Evolutionary conservation across 2,888 invertebrate genomes (phyloP), one percentile per base, ranked within the genome.

Genomic region (Meiosimyza decipiens): DNA sequence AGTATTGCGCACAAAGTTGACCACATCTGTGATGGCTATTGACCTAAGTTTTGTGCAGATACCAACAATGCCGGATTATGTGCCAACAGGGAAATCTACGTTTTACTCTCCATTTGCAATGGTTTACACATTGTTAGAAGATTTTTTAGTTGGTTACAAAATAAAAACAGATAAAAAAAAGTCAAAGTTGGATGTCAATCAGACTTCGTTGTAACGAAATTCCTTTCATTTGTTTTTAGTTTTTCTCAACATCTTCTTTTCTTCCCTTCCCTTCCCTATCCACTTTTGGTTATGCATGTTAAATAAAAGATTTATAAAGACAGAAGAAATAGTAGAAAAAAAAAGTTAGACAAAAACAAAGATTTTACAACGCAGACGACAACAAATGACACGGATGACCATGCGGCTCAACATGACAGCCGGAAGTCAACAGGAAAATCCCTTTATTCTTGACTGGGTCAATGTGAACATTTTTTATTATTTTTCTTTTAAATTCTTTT

Each of bases 71-170:
- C 5, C n/a, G 59, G 59, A 70, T 73, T 73, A 65, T 69, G 57
- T 49, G 73, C 65, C 73, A 70, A 70, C 50, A 65, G 73, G 73
- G 73, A 73, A 73, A 73, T 73, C 70, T 73, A 64, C n/a, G n/a
- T 13, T n/a, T 50, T n/a, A 18, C 12, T 57, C n/a, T 59, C 28
- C 15, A 40, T 70, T 70, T 63, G 52, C 16, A 18, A 54, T 28
- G 63, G 40, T 72, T 72, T 68, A 63, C 68, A 72, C 28, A 67
- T 63, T 72, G 63, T 63, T 64, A 69, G 67, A 63, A 68, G 62
- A 63, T 72, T 68, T 62, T 22, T 64, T 63, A 54, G 62, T 57
- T 66, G 55, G 51, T 54, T 6, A 16, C 50, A 13, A 64, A 52
- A 63, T 22, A 22, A 22, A 22, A 22, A 18, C 63, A 71, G 68